Evolutionary conservation across 2,113 vertebrate genomes (phyloP), one percentile per base, ranked within the genome.

Genomic region (Tylochromis polylepis): DNA sequence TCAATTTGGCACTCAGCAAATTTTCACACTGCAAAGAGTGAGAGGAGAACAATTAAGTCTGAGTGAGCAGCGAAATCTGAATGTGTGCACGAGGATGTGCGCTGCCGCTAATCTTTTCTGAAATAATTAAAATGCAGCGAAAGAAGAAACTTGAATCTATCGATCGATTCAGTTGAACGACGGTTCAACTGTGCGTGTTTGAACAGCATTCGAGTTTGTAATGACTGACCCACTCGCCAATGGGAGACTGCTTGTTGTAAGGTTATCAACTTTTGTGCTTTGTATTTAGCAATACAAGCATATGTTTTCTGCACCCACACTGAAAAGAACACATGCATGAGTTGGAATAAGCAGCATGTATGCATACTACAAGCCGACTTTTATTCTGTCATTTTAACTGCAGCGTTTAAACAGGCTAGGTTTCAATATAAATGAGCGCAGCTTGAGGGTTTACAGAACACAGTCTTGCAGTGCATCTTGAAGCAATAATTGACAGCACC

Each of bases 1-100:
- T 93, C 89, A 90, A 90, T 93, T 93, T 91, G 86, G 92, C 85
- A 89, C 86, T 87, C 34, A 2, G 91, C 60, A 82, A 85, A 92
- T 91, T 88, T 83, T 91, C 89, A 82, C 57, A 46, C 16, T 55
- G 88, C 84, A 29, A 60, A 62, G 86, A n/a, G 27, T 75, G 58
- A 79, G 62, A 31, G 29, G 84, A 51, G 57, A 87, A 31, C 88
- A 85, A 89, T 92, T 90, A 90, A 77, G 86, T 79, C 36, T 24
- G 82, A 84, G 57, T 27, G 82, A 77, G 77, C 57, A 60, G 81
- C 56, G 51, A 29, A 86, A 62, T 78, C 53, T 58, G 67, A 38
- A 38, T 22, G 78, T 24, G 81, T 58, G 36, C 80, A 53, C 2
- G 14, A 57, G 57, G 18, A 87, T 41, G 82, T n/a, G 38, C 56